Conservation (phyloP, 30 jellyfish, hydroid and myxozoan genomes). For the Turritopsis rubra region DNA sequence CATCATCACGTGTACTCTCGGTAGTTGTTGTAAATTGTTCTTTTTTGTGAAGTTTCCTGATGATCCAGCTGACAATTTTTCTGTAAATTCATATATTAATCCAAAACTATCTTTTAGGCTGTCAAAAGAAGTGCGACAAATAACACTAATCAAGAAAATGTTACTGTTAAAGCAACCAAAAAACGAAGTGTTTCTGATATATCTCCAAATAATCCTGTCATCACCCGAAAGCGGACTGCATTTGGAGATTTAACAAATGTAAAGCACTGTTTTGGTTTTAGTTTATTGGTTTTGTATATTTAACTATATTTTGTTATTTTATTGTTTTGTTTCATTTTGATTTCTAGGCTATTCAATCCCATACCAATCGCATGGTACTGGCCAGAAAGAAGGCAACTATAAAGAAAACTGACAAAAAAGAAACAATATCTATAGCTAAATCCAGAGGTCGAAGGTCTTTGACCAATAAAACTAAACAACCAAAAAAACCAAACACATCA, state of each 20-base stretch:
- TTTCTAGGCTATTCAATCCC: slow-evolving; percentile 26
- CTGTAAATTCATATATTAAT: no score
- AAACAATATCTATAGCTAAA: slow-evolving; percentile 4
- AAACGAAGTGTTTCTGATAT: slow-evolving; percentile 35
- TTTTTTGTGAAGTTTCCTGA: no score
- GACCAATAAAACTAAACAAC: background rate
- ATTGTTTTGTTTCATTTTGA: background rate
- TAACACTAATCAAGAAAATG: slow-evolving; percentile 2
- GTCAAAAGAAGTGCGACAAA: background rate
- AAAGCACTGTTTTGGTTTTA: background rate
- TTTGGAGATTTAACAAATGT: slow-evolving; percentile 90
- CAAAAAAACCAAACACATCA: background rate
- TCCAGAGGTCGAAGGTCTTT: slow-evolving; percentile 1
- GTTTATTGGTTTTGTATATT: no score
- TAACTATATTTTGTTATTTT: background rate
- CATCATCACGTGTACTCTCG: no score
- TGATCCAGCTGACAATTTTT: no score
- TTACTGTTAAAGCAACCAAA: background rate
- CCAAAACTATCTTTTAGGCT: slow-evolving; percentile 2
- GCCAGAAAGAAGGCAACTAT: slow-evolving; percentile 15
- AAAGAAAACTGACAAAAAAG: background rate
- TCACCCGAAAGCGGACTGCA: slow-evolving; percentile 61
- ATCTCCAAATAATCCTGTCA: slow-evolving; percentile 70
- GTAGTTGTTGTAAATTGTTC: no score
- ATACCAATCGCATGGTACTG: slow-evolving; percentile 7